A percentile compares a stretch with the other conserved stretches of the same genome.
Evolutionary conservation across 1,140 invertebrate species (phyloP).

Genomic region (Drosophila littoralis): DNA sequence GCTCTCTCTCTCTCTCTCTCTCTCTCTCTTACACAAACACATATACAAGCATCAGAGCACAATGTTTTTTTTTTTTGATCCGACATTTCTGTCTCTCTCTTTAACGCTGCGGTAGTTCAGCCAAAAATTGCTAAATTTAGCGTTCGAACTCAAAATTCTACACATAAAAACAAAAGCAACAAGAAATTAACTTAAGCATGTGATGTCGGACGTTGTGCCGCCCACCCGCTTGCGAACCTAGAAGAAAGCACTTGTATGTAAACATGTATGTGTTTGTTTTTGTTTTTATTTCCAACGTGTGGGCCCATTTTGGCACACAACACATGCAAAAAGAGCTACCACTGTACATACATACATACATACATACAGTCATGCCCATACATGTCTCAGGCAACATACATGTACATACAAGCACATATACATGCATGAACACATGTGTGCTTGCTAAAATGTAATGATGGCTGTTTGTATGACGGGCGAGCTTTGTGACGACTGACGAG

Average conservation of each 20-base stretch:
- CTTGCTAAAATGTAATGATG: conserved; percentile 21
- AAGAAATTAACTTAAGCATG: conserved; percentile 70
- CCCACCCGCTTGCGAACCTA: conserved; percentile 16
- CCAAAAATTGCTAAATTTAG: conserved; percentile 71
- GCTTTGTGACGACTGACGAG: conserved; percentile 73
- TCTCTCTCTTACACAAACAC: conserved; percentile 7
- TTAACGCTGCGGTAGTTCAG: conserved; percentile 19
- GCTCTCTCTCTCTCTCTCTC: background rate
- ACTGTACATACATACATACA: conserved; percentile 5
- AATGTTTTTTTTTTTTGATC: background rate
- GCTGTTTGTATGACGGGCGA: conserved; percentile 50
- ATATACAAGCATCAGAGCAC: background rate
- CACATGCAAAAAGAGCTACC: conserved; percentile 9
- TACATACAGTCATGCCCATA: conserved; percentile 14
- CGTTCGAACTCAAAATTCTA: conserved; percentile 42
- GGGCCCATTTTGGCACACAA: conserved; percentile 23
- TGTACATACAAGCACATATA: background rate
- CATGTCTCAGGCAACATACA: no score
- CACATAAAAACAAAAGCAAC: conserved; percentile 42
- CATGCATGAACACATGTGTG: conserved; percentile 10
- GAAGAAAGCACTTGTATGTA: background rate
- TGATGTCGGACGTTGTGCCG: conserved; percentile 52
- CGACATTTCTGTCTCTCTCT: conserved; percentile 16
- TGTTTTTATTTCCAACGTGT: conserved; percentile 10
- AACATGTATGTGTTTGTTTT: conserved; percentile 7